These are phyloP conservation scores for Orientallactaga bullata DNA, from an alignment of 2,113 vertebrate genomes.

Conservation along the genomic window DNA sequence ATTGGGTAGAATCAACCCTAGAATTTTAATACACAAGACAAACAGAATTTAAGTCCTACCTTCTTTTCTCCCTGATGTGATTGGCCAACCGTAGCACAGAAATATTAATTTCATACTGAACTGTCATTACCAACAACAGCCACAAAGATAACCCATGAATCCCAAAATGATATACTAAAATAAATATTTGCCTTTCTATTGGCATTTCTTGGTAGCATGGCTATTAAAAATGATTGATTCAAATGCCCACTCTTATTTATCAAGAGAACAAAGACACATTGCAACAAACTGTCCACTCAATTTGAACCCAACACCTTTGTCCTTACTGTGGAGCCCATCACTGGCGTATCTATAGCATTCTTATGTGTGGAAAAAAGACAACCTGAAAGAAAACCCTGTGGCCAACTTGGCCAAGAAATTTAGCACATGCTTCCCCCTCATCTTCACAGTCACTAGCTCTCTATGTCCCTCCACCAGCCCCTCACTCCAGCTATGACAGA, in stretches of 20 bases:
- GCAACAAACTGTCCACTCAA: background rate
- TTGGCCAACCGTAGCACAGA: background rate
- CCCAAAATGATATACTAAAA: background rate
- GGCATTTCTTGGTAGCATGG: background rate
- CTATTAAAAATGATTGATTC: background rate
- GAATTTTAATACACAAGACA: slow-evolving; percentile 4
- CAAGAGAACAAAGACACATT: background rate
- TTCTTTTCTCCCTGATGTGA: background rate
- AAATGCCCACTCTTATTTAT: background rate
- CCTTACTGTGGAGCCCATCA: background rate
- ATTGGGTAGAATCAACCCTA: background rate
- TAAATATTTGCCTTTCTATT: background rate
- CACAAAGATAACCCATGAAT: background rate
- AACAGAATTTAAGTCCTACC: background rate
- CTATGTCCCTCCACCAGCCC: background rate
- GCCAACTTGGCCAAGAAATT: background rate
- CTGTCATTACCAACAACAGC: background rate
- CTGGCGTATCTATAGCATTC: background rate
- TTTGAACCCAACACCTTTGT: background rate
- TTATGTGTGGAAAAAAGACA: background rate
- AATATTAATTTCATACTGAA: background rate
- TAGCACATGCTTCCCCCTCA: background rate
- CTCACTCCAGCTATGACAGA: background rate
- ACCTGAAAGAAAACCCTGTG: background rate
- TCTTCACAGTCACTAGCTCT: background rate